phyloP scores from a whole-genome alignment of 2,797 vertebrate genomes.

The Anas acuta region DNA sequence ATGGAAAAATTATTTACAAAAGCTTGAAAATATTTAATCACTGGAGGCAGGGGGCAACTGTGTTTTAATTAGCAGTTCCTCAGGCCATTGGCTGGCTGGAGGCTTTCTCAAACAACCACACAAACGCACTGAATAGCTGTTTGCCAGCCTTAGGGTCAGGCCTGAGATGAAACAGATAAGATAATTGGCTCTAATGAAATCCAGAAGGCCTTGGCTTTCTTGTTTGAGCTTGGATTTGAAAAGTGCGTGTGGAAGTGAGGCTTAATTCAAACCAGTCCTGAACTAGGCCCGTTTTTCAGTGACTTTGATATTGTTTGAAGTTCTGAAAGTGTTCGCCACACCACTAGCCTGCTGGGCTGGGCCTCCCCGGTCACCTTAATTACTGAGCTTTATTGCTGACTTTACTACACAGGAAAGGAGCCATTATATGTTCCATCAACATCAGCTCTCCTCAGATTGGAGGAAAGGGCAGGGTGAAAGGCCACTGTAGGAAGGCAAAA shows the following conservation, averaged over 20 bases:
- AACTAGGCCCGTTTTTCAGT: slow-evolving; percentile 86
- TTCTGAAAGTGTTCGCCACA: slow-evolving; percentile 91
- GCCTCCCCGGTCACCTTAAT: slow-evolving; percentile 99
- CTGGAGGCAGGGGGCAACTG: slow-evolving; percentile 92
- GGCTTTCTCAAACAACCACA: slow-evolving; percentile 92
- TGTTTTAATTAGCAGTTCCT: slow-evolving; percentile 97
- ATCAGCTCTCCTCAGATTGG: slow-evolving; percentile 93
- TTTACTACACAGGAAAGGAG: slow-evolving; percentile 98
- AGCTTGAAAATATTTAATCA: slow-evolving; percentile 99
- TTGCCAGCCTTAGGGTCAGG: slow-evolving; percentile 96
- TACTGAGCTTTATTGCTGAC: slow-evolving; percentile 96
- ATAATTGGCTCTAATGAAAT: slow-evolving; percentile 99
- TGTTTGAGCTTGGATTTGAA: slow-evolving; percentile 95
- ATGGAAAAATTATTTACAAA: slow-evolving; percentile 97
- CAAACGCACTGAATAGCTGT: slow-evolving; percentile 88
- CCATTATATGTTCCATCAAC: slow-evolving; percentile 98
- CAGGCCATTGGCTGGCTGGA: slow-evolving; percentile 90
- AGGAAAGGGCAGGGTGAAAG: slow-evolving; percentile 94
- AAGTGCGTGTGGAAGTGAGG: slow-evolving; percentile 91
- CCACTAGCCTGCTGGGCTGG: slow-evolving; percentile 90
- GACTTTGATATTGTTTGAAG: slow-evolving; percentile 98
- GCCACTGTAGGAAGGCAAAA: slow-evolving; percentile 90
- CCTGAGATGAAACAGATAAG: slow-evolving; percentile 99
- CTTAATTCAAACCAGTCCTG: slow-evolving; percentile 98
- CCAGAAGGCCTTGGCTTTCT: slow-evolving; percentile 92